Conservation (phyloP, 2,888 invertebrate species). For the Agrilus cyanescens region DNA sequence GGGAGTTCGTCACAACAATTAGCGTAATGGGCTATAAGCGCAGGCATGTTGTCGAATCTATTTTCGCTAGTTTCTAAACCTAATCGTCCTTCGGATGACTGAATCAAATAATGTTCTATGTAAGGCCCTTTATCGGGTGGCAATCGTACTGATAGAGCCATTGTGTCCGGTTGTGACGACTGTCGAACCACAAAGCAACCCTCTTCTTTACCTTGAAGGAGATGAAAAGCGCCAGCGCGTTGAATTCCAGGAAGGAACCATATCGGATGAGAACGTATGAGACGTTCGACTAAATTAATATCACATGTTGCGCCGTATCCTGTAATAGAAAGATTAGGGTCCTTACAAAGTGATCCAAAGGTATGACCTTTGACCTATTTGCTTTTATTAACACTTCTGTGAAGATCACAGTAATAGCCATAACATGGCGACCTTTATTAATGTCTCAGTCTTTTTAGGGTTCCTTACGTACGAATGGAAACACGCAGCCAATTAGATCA, state of each 20-base stretch:
- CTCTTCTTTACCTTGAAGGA: slow-evolving; percentile 85
- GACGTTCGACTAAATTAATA: slow-evolving; percentile 73
- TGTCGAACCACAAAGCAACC: slow-evolving; percentile 93
- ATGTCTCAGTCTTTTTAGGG: too few relatives aligned
- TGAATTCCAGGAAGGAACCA: slow-evolving; percentile 94
- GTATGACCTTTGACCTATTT: too few relatives aligned
- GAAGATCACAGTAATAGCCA: too few relatives aligned
- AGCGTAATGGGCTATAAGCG: slow-evolving; percentile 86
- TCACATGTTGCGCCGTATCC: slow-evolving; percentile 69
- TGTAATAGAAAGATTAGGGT: slow-evolving; percentile 17
- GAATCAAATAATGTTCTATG: slow-evolving; percentile 93
- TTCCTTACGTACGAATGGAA: too few relatives aligned
- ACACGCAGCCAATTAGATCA: too few relatives aligned
- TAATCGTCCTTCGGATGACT: slow-evolving; percentile 66
- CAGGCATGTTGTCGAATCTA: slow-evolving; percentile 85
- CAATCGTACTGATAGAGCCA: slow-evolving; percentile 88
- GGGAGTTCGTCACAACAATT: slow-evolving; percentile 91
- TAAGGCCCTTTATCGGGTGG: slow-evolving; percentile 80
- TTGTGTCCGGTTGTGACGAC: slow-evolving; percentile 85
- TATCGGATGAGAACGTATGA: slow-evolving; percentile 85
- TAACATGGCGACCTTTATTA: too few relatives aligned
- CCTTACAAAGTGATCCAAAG: too few relatives aligned
- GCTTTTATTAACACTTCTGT: too few relatives aligned
- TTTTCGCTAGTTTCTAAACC: slow-evolving; percentile 89
- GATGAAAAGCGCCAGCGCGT: slow-evolving; percentile 84